These are phyloP conservation scores for Stegostoma tigrinum DNA, from an alignment of 2,113 vertebrate genomes.

Conservation along the genomic window DNA sequence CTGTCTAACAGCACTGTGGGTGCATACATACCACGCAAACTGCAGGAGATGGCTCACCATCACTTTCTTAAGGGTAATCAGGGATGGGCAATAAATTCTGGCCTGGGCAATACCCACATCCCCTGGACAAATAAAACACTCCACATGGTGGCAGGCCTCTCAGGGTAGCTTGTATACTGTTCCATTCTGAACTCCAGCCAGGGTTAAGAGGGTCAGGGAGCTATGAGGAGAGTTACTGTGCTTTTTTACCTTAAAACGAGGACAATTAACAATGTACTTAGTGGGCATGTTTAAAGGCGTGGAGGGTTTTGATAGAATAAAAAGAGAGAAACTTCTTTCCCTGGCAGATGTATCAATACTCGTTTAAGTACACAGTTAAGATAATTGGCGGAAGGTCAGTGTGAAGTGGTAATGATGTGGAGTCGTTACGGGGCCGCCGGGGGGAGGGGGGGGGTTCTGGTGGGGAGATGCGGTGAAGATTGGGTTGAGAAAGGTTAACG, in stretches of 20 bases:
- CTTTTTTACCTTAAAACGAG: neutral
- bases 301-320: neutral
- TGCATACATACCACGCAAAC: neutral
- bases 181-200: neutral
- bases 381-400: neutral
- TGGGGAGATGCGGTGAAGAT: neutral
- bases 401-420: neutral
- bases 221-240: neutral
- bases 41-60: neutral
- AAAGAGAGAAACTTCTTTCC: neutral
- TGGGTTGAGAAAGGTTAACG: no score
- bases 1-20: neutral
- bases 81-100: neutral
- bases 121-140: neutral
- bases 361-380: neutral
- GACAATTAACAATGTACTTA: neutral
- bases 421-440: no score
- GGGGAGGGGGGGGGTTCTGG: no score
- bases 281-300: neutral
- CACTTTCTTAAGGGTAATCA: neutral
- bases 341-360: neutral
- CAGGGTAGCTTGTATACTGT: neutral
- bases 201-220: neutral
- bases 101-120: neutral
- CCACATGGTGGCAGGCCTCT: neutral